These are phyloP conservation scores for Rutilus rutilus DNA, from an alignment of 2,113 vertebrate species.

Conservation along the genomic window DNA sequence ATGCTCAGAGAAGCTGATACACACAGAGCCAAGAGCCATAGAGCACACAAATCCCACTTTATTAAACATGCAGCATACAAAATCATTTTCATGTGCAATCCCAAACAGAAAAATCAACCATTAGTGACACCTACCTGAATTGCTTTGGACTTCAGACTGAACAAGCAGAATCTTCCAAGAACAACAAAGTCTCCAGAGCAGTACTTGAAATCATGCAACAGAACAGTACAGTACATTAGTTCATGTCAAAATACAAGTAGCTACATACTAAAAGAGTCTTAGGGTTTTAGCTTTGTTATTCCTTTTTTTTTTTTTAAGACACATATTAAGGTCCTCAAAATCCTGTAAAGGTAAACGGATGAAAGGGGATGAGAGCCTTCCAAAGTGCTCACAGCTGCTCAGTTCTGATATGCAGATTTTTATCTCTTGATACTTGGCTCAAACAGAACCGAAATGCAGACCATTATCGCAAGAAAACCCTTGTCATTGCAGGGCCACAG, in stretches of 20 bases:
- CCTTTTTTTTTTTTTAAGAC: neutral
- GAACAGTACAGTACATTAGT: slow-evolving; percentile 18
- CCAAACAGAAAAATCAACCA: neutral
- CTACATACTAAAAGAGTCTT: neutral
- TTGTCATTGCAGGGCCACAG: no score
- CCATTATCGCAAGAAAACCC: neutral
- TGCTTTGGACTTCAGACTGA: neutral
- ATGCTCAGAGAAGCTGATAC: neutral
- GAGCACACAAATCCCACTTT: neutral
- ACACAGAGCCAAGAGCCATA: neutral
- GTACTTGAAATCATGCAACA: neutral
- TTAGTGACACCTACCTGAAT: slow-evolving; percentile 22
- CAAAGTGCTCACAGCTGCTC: neutral
- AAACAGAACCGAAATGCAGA: neutral
- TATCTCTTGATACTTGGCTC: neutral
- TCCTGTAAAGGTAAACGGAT: slow-evolving; percentile 13
- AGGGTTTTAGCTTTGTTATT: neutral
- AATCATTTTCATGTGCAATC: slow-evolving; percentile 9
- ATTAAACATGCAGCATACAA: slow-evolving; percentile 31
- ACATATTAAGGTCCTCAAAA: neutral
- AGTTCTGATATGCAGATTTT: slow-evolving; percentile 4
- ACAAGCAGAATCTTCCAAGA: neutral
- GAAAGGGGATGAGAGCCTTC: neutral
- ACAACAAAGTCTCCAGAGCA: neutral
- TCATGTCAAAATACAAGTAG: neutral